A percentile compares a stretch with the other conserved stretches of the same genome.
Conservation (phyloP, 2,113 vertebrate species). For the Alectura lathami region DNA sequence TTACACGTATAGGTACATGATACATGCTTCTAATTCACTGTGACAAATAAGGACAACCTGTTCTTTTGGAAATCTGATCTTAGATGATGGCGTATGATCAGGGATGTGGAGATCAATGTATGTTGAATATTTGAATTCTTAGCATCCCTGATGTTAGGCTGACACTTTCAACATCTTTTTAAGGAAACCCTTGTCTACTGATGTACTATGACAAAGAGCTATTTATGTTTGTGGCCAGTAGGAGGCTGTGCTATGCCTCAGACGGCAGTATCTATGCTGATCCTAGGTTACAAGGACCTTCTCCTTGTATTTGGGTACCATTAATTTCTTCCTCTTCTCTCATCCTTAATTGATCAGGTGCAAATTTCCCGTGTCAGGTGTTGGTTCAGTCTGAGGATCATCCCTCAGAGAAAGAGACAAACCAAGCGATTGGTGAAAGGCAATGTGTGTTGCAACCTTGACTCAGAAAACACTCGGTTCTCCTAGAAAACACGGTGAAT, state of each 20-base stretch:
- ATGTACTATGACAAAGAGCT: neutral
- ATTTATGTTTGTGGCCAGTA: neutral
- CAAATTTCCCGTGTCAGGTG: neutral
- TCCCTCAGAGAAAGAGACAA: neutral
- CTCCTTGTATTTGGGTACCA: neutral
- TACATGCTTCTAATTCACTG: neutral
- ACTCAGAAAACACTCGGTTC: neutral
- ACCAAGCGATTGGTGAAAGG: neutral
- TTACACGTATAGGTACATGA: neutral
- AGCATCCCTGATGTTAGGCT: neutral
- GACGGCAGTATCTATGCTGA: neutral
- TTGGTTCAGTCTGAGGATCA: neutral
- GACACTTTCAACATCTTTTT: neutral
- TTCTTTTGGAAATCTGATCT: neutral
- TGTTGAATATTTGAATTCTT: neutral
- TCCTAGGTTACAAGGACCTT: neutral
- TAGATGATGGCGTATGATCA: neutral
- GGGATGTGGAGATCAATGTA: neutral
- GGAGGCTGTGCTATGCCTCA: neutral
- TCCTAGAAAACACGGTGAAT: neutral
- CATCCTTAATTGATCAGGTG: neutral
- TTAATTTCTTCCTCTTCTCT: neutral
- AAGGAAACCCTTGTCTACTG: neutral
- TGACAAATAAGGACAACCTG: neutral
- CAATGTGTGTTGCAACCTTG: neutral